phyloP scores from a whole-genome alignment of 1,140 invertebrate species.

The Brachystomella parvula region DNA sequence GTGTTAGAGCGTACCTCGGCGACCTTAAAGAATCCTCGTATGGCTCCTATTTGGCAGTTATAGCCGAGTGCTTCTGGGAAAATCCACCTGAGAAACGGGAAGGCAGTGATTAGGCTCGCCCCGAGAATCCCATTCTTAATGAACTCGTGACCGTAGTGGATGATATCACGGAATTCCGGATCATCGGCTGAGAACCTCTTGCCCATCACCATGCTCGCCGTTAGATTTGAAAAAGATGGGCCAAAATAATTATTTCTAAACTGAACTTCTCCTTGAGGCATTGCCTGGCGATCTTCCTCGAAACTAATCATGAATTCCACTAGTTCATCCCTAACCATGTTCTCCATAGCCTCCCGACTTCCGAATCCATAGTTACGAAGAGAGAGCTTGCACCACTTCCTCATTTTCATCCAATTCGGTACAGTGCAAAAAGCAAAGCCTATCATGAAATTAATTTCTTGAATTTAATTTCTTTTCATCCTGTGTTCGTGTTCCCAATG shows the following conservation, averaged over 20 bases:
- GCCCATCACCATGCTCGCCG: slow-evolving; percentile 12
- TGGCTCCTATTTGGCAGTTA: slow-evolving; percentile 41
- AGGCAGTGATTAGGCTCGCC: neutral
- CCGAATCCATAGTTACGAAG: neutral
- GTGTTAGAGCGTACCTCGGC: neutral
- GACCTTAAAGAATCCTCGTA: slow-evolving; percentile 42
- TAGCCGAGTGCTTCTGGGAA: slow-evolving; percentile 67
- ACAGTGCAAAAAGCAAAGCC: neutral
- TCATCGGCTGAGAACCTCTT: slow-evolving; percentile 14
- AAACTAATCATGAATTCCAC: neutral
- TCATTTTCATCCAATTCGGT: neutral
- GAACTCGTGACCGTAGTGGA: slow-evolving; percentile 1
- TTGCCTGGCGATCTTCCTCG: neutral
- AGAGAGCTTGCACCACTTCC: neutral
- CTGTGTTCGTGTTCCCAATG: neutral
- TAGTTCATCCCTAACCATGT: neutral
- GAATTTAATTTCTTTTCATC: neutral
- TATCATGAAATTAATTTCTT: neutral
- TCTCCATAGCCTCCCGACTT: neutral
- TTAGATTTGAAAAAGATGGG: slow-evolving; percentile 11
- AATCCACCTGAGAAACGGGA: slow-evolving; percentile 59
- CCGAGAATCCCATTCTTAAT: slow-evolving; percentile 10
- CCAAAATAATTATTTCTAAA: slow-evolving; percentile 14
- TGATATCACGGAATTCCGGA: neutral
- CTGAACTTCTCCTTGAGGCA: neutral